Evolutionary conservation across 2,113 vertebrate species (phyloP).

Genomic region (Sceloporus undulatus): DNA sequence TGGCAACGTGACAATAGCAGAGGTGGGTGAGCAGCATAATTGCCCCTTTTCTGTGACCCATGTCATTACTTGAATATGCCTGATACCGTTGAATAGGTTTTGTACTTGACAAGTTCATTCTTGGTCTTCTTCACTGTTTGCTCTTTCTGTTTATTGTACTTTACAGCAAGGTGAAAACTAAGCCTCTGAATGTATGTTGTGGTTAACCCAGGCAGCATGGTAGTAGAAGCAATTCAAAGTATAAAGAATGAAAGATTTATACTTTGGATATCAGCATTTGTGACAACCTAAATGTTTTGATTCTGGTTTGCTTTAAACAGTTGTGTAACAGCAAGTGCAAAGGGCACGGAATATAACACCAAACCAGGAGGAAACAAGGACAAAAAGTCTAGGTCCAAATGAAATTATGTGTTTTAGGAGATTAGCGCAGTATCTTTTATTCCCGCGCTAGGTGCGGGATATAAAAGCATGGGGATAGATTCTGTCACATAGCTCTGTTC

Average conservation of each 20-base stretch:
- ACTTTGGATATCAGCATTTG: background rate
- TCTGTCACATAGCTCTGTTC: too few species aligned
- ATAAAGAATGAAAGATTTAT: background rate
- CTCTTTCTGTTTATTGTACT: constrained; percentile 28
- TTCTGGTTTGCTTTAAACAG: background rate
- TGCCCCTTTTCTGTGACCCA: constrained; percentile 25
- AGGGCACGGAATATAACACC: too few species aligned
- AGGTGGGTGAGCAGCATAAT: constrained; percentile 6
- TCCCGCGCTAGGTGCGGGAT: too few species aligned
- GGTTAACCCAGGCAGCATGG: background rate
- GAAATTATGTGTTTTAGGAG: too few species aligned
- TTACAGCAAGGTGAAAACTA: constrained; percentile 28
- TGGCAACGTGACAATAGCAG: background rate
- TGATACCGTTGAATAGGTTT: constrained; percentile 32
- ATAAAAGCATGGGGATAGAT: too few species aligned
- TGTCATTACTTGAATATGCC: constrained; percentile 17
- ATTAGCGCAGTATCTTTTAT: too few species aligned
- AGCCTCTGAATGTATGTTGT: background rate
- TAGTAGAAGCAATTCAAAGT: background rate
- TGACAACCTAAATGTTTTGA: background rate
- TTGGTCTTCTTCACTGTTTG: constrained; percentile 43
- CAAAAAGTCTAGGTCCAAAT: too few species aligned
- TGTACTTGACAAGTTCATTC: constrained; percentile 2
- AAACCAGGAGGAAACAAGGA: too few species aligned
- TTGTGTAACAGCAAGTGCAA: too few species aligned